These are phyloP conservation scores for Poecilobothrus nobilitatus DNA, from an alignment of 2,888 invertebrate species.

Conservation along the genomic window DNA sequence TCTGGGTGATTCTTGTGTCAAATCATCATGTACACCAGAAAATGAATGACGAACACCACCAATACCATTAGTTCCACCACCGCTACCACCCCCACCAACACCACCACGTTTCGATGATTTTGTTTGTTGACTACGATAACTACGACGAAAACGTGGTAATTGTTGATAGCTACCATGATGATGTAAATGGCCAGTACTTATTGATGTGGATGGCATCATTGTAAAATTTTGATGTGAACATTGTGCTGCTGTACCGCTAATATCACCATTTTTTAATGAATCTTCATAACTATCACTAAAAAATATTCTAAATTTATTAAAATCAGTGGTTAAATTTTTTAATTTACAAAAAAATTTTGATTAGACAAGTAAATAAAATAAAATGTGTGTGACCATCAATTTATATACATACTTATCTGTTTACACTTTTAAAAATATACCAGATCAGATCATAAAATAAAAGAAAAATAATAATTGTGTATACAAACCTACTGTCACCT, in stretches of 20 bases:
- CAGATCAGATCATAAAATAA: no score
- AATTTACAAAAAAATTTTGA: background rate
- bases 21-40: constrained; percentile 42
- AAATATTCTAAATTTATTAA: background rate
- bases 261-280: constrained; percentile 54
- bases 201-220: background rate
- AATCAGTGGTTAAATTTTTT: background rate
- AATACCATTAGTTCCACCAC: no score
- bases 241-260: constrained; percentile 19
- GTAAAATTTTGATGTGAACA: constrained; percentile 18
- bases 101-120: constrained; percentile 11
- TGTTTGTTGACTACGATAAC: constrained; percentile 19
- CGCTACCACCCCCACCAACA: background rate
- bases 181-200: background rate
- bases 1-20: constrained; percentile 40
- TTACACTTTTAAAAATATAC: no score
- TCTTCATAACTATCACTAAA: constrained; percentile 70
- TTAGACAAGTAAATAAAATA: no score
- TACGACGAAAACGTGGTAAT: constrained; percentile 20
- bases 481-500: constrained; percentile 23
- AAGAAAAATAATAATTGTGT: background rate
- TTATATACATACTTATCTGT: no score
- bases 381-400: no score
- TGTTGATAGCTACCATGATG: constrained; percentile 7
- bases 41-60: constrained; percentile 39